These are phyloP conservation scores for Sabatieria punctata DNA, from an alignment of 2,888 invertebrate species.

Conservation along the genomic window DNA sequence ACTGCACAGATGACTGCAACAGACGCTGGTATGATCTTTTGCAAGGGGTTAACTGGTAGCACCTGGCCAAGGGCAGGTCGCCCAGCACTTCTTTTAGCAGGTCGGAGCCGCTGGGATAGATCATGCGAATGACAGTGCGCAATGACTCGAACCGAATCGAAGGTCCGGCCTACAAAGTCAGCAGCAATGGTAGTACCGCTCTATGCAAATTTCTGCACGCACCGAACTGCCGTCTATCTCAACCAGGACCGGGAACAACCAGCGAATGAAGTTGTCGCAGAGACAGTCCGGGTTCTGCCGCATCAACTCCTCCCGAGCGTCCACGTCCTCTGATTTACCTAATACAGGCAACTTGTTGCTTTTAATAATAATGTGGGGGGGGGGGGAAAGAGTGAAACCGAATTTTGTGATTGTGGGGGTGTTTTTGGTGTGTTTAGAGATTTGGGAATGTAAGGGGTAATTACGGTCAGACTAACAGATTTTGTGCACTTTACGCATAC, in stretches of 20 bases:
- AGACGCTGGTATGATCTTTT: neutral
- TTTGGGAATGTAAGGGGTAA: no score
- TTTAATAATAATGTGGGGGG: no score
- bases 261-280: constrained; percentile 48
- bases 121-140: constrained; percentile 82
- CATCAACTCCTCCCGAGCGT: constrained; percentile 52
- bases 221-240: constrained; percentile 90
- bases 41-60: constrained; percentile 6
- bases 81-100: constrained; percentile 50
- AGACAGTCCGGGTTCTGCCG: constrained; percentile 53
- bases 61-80: constrained; percentile 36
- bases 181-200: neutral
- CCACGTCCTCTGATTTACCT: constrained; percentile 28
- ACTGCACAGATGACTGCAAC: constrained; percentile 37
- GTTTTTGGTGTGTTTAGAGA: no score
- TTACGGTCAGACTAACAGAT: no score
- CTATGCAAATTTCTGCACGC: no score
- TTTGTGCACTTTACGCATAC: no score
- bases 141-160: constrained; percentile 92
- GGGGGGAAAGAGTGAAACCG: no score
- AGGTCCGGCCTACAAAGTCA: constrained; percentile 56
- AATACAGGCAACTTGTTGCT: no score
- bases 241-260: constrained; percentile 80
- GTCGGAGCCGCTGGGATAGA: constrained; percentile 76
- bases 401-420: no score